Conservation (phyloP, 2,797 vertebrate species). For the Galago senegalensis region DNA sequence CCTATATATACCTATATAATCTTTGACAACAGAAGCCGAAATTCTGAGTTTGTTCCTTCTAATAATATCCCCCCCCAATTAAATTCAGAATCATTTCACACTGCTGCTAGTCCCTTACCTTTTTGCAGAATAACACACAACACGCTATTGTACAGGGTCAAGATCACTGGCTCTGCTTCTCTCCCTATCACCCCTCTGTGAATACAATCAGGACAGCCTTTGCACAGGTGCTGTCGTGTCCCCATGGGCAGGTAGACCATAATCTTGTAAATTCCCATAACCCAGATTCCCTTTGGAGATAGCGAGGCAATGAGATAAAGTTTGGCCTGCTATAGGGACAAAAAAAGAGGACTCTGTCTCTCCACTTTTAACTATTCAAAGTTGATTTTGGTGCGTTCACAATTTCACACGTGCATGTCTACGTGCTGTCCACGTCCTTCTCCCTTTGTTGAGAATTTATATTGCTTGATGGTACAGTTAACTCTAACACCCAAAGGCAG, state of each 20-base stretch:
- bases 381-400: neutral
- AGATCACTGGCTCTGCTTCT: fast-evolving
- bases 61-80: neutral
- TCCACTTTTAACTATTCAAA: neutral
- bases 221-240: fast-evolving
- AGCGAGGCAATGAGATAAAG: neutral
- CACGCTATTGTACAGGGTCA: fast-evolving
- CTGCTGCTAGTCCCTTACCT: neutral
- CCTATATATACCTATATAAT: fast-evolving
- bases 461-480: neutral
- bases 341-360: neutral
- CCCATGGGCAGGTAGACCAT: no score
- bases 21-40: neutral
- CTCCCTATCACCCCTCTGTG: neutral
- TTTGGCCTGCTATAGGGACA: neutral
- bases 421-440: neutral
- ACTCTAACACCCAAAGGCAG: neutral
- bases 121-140: neutral
- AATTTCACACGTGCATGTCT: fast-evolving
- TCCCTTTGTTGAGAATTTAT: neutral
- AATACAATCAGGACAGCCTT: neutral
- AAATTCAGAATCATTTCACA: neutral
- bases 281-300: neutral
- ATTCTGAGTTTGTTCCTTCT: neutral
- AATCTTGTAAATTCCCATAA: neutral